Conservation (phyloP, 2,888 invertebrate genomes). For the Barypeithes pellucidus region DNA sequence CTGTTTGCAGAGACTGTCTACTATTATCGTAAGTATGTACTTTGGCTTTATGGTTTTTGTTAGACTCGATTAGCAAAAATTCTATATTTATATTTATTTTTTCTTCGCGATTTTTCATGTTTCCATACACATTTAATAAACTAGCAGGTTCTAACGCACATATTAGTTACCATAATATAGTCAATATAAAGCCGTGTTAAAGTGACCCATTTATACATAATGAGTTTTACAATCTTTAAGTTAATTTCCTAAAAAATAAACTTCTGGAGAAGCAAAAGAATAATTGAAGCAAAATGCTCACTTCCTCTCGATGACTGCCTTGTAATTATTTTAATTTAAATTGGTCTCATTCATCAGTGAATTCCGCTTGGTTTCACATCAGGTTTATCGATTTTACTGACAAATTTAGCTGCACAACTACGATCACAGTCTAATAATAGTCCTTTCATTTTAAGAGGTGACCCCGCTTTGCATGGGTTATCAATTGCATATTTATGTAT, state of each 20-base stretch:
- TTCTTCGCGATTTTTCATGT: too few relatives aligned
- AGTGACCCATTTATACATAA: too few relatives aligned
- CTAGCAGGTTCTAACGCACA: too few relatives aligned
- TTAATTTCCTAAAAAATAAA: background rate
- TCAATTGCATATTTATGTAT: background rate
- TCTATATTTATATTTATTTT: too few relatives aligned
- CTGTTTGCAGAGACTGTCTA: too few relatives aligned
- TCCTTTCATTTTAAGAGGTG: background rate
- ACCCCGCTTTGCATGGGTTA: background rate
- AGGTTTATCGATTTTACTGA: conserved; percentile 2
- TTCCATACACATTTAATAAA: too few relatives aligned
- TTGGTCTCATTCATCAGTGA: conserved; percentile 3
- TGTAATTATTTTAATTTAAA: background rate
- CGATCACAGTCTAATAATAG: background rate
- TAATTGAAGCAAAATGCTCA: background rate
- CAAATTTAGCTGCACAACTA: background rate
- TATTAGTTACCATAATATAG: too few relatives aligned
- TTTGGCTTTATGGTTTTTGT: too few relatives aligned
- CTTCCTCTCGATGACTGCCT: background rate
- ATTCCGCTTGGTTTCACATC: conserved; percentile 2
- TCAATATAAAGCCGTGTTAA: too few relatives aligned
- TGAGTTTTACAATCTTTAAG: background rate
- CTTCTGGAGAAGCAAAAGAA: background rate
- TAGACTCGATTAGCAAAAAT: too few relatives aligned
- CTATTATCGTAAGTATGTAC: too few relatives aligned